A percentile compares a stretch with the other conserved stretches of the same genome.
Evolutionary conservation across 2,888 invertebrate species (phyloP).

Genomic region (Pyrochroa serraticornis): DNA sequence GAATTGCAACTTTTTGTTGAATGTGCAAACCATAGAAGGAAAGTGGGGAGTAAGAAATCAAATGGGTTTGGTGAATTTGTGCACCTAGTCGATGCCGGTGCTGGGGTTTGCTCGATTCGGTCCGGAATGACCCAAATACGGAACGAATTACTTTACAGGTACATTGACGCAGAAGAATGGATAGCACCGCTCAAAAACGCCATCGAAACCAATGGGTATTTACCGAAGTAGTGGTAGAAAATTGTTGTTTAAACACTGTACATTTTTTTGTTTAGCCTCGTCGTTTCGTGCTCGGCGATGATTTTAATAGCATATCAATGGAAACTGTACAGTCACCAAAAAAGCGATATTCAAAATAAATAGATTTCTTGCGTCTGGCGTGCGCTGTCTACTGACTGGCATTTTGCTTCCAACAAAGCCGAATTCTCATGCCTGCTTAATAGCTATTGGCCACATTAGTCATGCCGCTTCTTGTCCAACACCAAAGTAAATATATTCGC

Average conservation of each 20-base stretch:
- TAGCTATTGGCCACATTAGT: conserved; percentile 54
- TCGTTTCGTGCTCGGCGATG: conserved; percentile 7
- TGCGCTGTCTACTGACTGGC: conserved; percentile 33
- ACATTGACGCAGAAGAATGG: conserved; percentile 24
- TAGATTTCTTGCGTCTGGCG: conserved; percentile 35
- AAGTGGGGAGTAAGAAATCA: too few relatives aligned
- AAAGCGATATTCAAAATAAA: conserved; percentile 46
- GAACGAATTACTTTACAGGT: conserved; percentile 22
- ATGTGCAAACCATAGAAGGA: too few relatives aligned
- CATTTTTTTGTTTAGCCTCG: conserved; percentile 6
- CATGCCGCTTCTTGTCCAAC: conserved; percentile 47
- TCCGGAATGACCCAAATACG: background rate
- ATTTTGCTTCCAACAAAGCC: conserved; percentile 44
- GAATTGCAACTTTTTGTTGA: too few relatives aligned
- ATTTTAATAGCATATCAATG: conserved; percentile 30
- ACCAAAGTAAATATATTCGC: conserved; percentile 43
- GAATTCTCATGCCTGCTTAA: conserved; percentile 56
- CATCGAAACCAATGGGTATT: conserved; percentile 17
- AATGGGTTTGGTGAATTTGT: too few relatives aligned
- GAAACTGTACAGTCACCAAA: conserved; percentile 30
- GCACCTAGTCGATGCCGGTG: too few relatives aligned
- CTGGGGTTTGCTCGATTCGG: too few relatives aligned
- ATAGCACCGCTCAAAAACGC: conserved; percentile 11
- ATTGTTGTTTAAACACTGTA: conserved; percentile 30
- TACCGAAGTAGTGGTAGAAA: conserved; percentile 24